Evolutionary conservation across 2,113 vertebrate species (phyloP).

Genomic region (Salvelinus namaycush): DNA sequence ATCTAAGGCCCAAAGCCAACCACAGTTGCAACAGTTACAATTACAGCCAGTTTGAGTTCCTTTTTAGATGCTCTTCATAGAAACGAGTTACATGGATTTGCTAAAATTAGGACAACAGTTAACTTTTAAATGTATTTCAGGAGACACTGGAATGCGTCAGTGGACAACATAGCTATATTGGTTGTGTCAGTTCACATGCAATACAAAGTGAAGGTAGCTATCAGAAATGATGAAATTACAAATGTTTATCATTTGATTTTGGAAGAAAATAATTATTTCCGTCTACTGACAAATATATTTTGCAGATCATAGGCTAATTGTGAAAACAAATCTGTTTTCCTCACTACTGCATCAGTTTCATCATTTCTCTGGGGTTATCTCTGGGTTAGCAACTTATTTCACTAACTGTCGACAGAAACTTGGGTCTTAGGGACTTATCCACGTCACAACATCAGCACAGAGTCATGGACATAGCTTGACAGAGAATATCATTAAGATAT

Average conservation of each 20-base stretch:
- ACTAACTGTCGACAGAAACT: not conserved
- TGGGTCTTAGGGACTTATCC: not conserved
- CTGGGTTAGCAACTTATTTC: conserved; percentile 1
- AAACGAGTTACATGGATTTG: conserved; percentile 22
- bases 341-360: conserved; percentile 25
- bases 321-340: not conserved
- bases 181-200: conserved; percentile 35
- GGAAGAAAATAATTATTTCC: too few species aligned
- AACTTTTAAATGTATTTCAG: conserved; percentile 46
- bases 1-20: not conserved
- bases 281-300: too few species aligned
- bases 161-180: conserved; percentile 16
- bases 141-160: conserved; percentile 50
- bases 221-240: too few species aligned
- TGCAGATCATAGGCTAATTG: not conserved
- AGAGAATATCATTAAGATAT: not conserved
- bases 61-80: conserved; percentile 32
- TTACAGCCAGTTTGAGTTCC: conserved; percentile 34
- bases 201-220: too few species aligned
- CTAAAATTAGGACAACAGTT: conserved; percentile 33
- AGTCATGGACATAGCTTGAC: not conserved
- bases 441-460: not conserved
- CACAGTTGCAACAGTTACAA: conserved; percentile 28
- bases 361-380: conserved; percentile 34
- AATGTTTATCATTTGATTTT: too few species aligned